Evolutionary conservation across 1,140 invertebrate genomes (phyloP).

Genomic region (Megathymus violae): DNA sequence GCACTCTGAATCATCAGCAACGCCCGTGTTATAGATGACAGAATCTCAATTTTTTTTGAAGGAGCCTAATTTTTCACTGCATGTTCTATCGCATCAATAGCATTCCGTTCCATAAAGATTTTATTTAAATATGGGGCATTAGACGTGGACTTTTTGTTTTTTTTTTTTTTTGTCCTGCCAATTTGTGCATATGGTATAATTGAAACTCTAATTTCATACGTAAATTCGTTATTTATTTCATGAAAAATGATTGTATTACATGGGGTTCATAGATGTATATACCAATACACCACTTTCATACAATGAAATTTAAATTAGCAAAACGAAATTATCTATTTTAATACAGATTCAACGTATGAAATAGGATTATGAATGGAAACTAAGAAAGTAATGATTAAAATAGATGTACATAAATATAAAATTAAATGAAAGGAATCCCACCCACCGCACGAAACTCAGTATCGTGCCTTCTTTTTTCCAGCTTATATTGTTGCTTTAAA

Average conservation of each 20-base stretch:
- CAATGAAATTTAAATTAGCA: background rate
- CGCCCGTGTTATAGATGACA: too few relatives aligned
- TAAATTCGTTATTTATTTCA: background rate
- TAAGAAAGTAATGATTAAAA: constrained; percentile 21
- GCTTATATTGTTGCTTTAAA: constrained; percentile 12
- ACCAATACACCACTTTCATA: background rate
- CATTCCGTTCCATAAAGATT: too few relatives aligned
- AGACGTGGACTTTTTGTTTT: too few relatives aligned
- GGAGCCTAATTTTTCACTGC: too few relatives aligned
- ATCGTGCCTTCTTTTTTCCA: constrained; percentile 18
- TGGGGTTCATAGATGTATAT: background rate
- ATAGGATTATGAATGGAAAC: constrained; percentile 2
- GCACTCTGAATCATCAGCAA: too few relatives aligned
- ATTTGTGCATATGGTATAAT: too few relatives aligned
- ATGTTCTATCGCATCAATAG: too few relatives aligned
- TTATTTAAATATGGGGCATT: too few relatives aligned
- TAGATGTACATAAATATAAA: constrained; percentile 13
- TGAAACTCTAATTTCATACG: constrained; percentile 3
- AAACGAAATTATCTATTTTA: constrained; percentile 6
- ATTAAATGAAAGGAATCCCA: constrained; percentile 30
- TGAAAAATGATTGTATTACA: background rate
- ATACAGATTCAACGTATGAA: constrained; percentile 1
- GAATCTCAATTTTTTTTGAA: too few relatives aligned
- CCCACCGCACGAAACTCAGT: constrained; percentile 31
- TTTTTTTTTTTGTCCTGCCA: too few relatives aligned